Evolutionary conservation across 2,888 invertebrate genomes (phyloP), one percentile per base, ranked within the genome.

Genomic region (Fragum whitleyi): DNA sequence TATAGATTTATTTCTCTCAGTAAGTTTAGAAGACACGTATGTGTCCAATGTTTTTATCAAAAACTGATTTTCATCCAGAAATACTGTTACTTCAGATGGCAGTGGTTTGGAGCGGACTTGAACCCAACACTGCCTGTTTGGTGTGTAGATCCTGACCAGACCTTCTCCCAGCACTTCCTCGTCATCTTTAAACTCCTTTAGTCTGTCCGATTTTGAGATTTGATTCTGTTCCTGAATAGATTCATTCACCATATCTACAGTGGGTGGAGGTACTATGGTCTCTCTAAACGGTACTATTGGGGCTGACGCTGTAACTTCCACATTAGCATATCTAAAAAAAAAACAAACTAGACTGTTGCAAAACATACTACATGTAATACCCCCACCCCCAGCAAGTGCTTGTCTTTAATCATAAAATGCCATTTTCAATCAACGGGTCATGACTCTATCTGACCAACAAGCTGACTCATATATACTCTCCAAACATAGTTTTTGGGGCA

Each of bases 281-380:
- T 99, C 99, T 87, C 97, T 95, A 92, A 99, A 98, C 7, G 99
- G 97, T 0, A 99, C 99, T 89, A 99, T 99, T 0, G 99, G 99
- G 91, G 97, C 96, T 0, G 99, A 99, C 0, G 97, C 97, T 84
- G 96, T 96, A n/a, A 99, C 95, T 69, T 97, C 96, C 55, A 94
- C 88, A 68, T 92, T 92, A 14, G 93, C 97, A 94, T 97, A 98
- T 86, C 96, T 96, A 78, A 95, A 95, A 62, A 32, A 3, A 36
- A 36, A 36, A n/a, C n/a, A n/a, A 68, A 51, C 16, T 21, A 53
- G 16, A 53, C 53, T 21, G 19, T 53, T 53, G 3, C 53, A 53
- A 16, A 47, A 9, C 9, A 14, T 47, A 14, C 9, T 14, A 16
- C 9, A 47, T 9, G 16, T 16, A 47, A 14, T 47, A 47, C 9